Conservation (phyloP, 2,888 invertebrate species). For the Dermolepida albohirtum region DNA sequence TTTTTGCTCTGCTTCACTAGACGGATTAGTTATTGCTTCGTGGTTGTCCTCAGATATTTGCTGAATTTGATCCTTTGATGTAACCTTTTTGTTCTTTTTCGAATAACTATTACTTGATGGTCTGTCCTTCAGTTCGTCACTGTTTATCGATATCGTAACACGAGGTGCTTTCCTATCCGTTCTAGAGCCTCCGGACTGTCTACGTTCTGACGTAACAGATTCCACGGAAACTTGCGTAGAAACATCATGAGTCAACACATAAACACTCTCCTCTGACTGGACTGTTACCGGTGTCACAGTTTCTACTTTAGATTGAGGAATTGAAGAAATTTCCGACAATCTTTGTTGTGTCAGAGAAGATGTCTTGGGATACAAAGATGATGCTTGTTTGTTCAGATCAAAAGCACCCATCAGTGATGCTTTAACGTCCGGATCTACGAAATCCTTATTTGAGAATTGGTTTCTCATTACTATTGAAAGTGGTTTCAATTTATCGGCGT, state of each 20-base stretch:
- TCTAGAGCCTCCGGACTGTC: neutral
- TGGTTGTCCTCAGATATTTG: slow-evolving; percentile 2
- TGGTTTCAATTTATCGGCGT: no score
- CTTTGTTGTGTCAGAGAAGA: no score
- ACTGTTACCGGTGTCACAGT: neutral
- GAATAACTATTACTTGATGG: neutral
- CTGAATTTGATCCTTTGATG: slow-evolving; percentile 25
- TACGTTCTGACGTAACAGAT: neutral
- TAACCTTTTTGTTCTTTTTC: slow-evolving; percentile 10
- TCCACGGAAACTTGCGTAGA: slow-evolving; percentile 41
- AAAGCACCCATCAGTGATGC: no score
- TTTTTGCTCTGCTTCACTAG: neutral
- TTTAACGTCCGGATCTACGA: no score
- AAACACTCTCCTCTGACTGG: slow-evolving; percentile 40
- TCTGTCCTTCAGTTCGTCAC: neutral
- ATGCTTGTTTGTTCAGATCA: no score
- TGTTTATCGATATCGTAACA: slow-evolving; percentile 5
- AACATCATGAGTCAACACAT: slow-evolving; percentile 44
- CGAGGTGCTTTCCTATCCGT: slow-evolving; percentile 2
- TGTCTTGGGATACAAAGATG: no score
- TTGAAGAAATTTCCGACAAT: no score
- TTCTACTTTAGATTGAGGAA: no score
- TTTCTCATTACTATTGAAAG: no score
- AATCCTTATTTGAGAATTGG: no score
- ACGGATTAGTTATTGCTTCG: neutral